These are phyloP conservation scores for Diabrotica balteata DNA, from an alignment of 2,888 invertebrate species.

Conservation along the genomic window DNA sequence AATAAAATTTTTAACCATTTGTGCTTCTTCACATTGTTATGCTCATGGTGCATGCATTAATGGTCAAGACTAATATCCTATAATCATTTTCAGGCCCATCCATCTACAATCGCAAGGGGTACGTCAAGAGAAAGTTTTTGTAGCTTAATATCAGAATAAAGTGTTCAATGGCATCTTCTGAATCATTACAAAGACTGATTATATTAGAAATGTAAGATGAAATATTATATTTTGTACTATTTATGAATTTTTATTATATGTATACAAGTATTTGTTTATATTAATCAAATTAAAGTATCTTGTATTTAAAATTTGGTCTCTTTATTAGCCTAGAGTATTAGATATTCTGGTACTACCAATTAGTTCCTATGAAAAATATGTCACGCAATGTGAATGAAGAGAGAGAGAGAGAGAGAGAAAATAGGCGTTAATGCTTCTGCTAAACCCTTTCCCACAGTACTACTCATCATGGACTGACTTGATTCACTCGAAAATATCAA, in stretches of 20 bases:
- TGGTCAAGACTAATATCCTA: background rate
- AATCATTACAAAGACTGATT: constrained; percentile 19
- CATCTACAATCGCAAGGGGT: constrained; percentile 5
- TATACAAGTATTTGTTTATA: constrained; percentile 1
- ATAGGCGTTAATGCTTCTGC: too few species aligned
- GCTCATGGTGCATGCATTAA: background rate
- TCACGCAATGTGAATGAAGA: too few species aligned
- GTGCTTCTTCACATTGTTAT: too few species aligned
- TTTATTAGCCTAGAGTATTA: too few species aligned
- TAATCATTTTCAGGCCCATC: constrained; percentile 18
- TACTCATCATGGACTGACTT: too few species aligned
- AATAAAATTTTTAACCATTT: too few species aligned
- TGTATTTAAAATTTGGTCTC: too few species aligned
- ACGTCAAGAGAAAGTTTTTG: constrained; percentile 20
- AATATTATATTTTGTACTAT: constrained; percentile 8
- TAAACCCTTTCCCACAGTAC: too few species aligned
- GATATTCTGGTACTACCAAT: too few species aligned
- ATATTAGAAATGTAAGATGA: constrained; percentile 5
- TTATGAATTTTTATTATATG: constrained; percentile 4
- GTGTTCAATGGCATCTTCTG: background rate
- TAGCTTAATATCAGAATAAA: constrained; percentile 19
- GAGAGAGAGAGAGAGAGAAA: too few species aligned
- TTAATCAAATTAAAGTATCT: background rate
- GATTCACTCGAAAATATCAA: too few species aligned
- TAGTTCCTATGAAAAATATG: too few species aligned